Percentiles rank a stretch among this genome's conserved stretches.
These are phyloP conservation scores for Anagyrus pseudococci DNA, from an alignment of 2,888 invertebrate species.

Conservation along the genomic window DNA sequence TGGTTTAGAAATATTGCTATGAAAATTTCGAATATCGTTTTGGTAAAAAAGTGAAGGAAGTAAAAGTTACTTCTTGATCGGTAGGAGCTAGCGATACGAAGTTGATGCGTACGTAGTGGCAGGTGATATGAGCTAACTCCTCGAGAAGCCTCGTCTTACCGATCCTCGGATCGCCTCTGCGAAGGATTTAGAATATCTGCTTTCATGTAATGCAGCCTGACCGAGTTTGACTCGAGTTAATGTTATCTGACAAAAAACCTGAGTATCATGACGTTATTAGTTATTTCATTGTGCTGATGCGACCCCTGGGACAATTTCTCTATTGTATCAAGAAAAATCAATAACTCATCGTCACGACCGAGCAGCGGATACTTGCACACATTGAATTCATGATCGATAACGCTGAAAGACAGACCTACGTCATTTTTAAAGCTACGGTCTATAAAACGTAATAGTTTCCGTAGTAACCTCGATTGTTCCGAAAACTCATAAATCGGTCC, in stretches of 20 bases:
- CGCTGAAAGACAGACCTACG: slow-evolving; percentile 35
- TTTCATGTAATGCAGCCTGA: too few species aligned
- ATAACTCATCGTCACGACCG: slow-evolving; percentile 63
- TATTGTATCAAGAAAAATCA: slow-evolving; percentile 46
- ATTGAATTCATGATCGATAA: slow-evolving; percentile 41
- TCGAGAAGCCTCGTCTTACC: slow-evolving; percentile 71
- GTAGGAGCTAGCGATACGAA: slow-evolving; percentile 55
- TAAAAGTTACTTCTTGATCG: slow-evolving; percentile 55
- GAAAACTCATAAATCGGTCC: slow-evolving; percentile 72
- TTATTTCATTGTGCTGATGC: not conserved
- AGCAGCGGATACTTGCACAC: slow-evolving; percentile 62
- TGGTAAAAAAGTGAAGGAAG: not conserved
- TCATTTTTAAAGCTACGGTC: too few species aligned
- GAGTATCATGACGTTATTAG: slow-evolving; percentile 13
- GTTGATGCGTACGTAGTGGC: slow-evolving; percentile 55
- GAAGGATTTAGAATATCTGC: too few species aligned
- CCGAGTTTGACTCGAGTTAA: too few species aligned
- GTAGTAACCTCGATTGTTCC: slow-evolving; percentile 52
- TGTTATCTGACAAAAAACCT: slow-evolving; percentile 27
- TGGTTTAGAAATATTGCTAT: slow-evolving; percentile 31
- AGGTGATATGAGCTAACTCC: slow-evolving; percentile 65
- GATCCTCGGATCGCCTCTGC: slow-evolving; percentile 66
- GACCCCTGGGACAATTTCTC: slow-evolving; percentile 33
- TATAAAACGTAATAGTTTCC: not conserved
- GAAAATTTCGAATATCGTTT: slow-evolving; percentile 13